phyloP scores from a whole-genome alignment of 2,888 invertebrate species.

The Chymomyza procnemis region DNA sequence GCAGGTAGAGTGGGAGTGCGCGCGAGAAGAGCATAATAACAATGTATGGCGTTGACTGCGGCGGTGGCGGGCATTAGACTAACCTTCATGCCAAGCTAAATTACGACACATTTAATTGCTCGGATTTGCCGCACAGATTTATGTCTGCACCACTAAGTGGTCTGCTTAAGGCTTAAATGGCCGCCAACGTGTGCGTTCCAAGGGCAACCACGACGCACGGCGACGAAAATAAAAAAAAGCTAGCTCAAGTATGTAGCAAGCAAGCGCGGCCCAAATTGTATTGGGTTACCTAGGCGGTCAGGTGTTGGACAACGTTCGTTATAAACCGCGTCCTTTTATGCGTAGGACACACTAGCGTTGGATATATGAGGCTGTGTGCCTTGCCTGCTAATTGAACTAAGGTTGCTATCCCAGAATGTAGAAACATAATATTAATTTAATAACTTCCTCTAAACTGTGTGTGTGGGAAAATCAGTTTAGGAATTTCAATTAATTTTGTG shows the following conservation, averaged over 20 bases:
- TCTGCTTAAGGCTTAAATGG: conserved; percentile 74
- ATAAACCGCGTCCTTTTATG: neutral
- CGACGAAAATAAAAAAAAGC: conserved; percentile 3
- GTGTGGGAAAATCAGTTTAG: conserved; percentile 58
- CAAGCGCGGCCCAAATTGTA: neutral
- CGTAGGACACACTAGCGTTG: too few relatives aligned
- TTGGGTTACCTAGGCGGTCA: neutral
- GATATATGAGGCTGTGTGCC: conserved; percentile 31
- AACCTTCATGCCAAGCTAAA: conserved; percentile 45
- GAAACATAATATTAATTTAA: conserved; percentile 70
- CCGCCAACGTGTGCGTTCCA: conserved; percentile 35
- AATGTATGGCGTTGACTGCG: neutral
- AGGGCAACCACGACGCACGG: conserved; percentile 23
- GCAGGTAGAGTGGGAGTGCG: neutral
- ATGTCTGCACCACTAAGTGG: conserved; percentile 75
- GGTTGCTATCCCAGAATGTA: conserved; percentile 50
- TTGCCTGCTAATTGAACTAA: conserved; percentile 53
- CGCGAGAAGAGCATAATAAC: neutral
- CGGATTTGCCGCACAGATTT: conserved; percentile 76
- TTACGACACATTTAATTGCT: conserved; percentile 76
- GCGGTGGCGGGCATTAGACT: neutral
- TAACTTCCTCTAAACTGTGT: conserved; percentile 49
- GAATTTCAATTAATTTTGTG: conserved; percentile 69
- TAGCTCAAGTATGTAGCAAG: neutral
- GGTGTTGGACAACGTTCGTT: neutral